These are phyloP conservation scores for Malurus leucopterus DNA, from an alignment of 2,797 vertebrate genomes.

Conservation along the genomic window DNA sequence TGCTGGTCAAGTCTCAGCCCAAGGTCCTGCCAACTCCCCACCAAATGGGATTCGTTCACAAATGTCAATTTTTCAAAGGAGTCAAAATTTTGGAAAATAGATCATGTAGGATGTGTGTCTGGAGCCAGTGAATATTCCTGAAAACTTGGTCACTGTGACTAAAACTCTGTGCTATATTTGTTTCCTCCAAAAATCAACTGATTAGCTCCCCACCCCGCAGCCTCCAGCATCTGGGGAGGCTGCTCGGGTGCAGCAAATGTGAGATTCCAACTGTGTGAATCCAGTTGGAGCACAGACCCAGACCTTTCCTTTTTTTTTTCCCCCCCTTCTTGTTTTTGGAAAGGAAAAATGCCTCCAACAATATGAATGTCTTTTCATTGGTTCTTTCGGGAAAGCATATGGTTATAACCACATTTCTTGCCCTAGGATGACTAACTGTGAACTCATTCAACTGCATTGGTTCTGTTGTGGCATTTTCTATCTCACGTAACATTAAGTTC, in stretches of 20 bases:
- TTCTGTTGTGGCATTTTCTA: constrained; percentile 62
- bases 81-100: background rate
- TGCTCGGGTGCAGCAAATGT: background rate
- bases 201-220: background rate
- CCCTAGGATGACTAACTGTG: constrained; percentile 66
- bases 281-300: constrained; percentile 46
- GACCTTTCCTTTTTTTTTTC: constrained; percentile 4
- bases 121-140: background rate
- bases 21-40: background rate
- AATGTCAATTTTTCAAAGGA: background rate
- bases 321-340: constrained; percentile 16
- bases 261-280: constrained; percentile 35
- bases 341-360: constrained; percentile 54
- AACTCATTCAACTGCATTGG: constrained; percentile 59
- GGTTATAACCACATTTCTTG: constrained; percentile 61
- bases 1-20: rapidly evolving
- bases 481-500: constrained; percentile 57
- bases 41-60: background rate
- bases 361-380: constrained; percentile 53
- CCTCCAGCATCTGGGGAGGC: constrained; percentile 18
- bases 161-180: background rate
- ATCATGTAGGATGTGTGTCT: background rate
- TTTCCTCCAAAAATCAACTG: background rate
- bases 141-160: background rate
- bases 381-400: constrained; percentile 59